These are phyloP conservation scores for Gnathonemus longibarbis DNA, from an alignment of 2,113 vertebrate genomes.

Conservation along the genomic window DNA sequence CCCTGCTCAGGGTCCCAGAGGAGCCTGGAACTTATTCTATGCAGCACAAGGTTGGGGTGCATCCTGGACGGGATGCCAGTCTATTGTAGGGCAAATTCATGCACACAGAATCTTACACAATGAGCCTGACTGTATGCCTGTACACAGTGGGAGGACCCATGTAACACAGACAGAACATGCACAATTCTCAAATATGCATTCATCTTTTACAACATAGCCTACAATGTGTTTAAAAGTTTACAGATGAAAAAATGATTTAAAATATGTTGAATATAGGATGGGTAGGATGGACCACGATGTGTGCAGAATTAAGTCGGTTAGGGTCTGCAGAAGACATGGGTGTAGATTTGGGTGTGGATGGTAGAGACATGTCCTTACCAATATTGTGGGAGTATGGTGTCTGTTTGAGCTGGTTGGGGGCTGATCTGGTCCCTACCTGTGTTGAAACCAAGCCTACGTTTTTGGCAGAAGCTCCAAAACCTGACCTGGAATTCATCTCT, in stretches of 20 bases:
- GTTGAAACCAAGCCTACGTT: not conserved
- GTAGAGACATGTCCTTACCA: not conserved
- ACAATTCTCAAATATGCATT: not conserved
- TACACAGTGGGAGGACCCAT: not conserved
- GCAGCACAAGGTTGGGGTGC: not conserved
- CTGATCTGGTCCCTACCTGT: not conserved
- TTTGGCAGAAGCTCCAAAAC: not conserved
- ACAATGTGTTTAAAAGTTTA: not conserved
- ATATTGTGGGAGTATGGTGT: not conserved
- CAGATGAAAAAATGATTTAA: not conserved
- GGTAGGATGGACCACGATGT: not conserved
- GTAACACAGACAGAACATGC: not conserved
- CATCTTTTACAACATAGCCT: not conserved
- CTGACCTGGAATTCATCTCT: not conserved
- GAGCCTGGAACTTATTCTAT: not conserved
- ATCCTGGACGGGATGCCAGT: not conserved
- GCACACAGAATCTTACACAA: not conserved
- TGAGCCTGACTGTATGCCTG: not conserved
- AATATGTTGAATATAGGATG: not conserved
- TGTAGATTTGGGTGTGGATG: not conserved
- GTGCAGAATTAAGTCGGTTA: not conserved
- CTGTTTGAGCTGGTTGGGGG: not conserved
- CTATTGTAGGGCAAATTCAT: not conserved
- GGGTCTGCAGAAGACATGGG: not conserved
- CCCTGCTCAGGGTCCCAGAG: not conserved